Base-by-base conservation (phyloP, 2,797 vertebrate genomes). In the Bradypodion ventrale region DNA sequence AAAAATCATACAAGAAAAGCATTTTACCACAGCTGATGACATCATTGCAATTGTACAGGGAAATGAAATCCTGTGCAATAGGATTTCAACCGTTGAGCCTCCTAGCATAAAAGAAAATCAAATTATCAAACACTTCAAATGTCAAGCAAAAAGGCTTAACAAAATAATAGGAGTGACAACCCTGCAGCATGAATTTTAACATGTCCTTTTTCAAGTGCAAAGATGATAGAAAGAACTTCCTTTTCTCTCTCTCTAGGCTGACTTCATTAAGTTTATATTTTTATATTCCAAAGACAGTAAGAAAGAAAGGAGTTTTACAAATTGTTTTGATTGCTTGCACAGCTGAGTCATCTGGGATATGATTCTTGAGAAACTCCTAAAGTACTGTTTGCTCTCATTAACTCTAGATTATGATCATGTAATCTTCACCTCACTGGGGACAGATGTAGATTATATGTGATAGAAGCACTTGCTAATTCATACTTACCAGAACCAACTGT, bases 361-460 rank as follows among this genome's bases (percentile, higher is more conserved):
- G 32, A 27, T 66, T 13, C n/a, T 66, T 46, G 15, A 66, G 29
- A 2, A 80, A 8, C 2, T 7, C 23, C 46, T 35, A 52, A 15
- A 69, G 7, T 37, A 16, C 46, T 25, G 5, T 29, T 35, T 60
- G 35, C 42, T 35, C 21, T 25, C 32, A 52, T 7, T 7, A 52
- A 4, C 5, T 69, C 44, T 49, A 52, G 6, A 37, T 68, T 52
- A 60, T 35, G 32, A 27, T 2, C 52, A 56, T 68, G 35, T 37
- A 68, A 92, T 91, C 95, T 91, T 95, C 95, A 93, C 92, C 90
- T 95, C 90, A 85, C 92, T 89, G 90, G 92, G 92, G 92, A 95
- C 85, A 95, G 94, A 92, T 92, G 92, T 96, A 93, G 95, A 94
- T 89, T 91, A 84, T 91, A 84, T 44, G 87, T 94, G 92, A 88